These are phyloP conservation scores for Drosophila varians DNA, from an alignment of 1,140 invertebrate genomes.

Conservation along the genomic window DNA sequence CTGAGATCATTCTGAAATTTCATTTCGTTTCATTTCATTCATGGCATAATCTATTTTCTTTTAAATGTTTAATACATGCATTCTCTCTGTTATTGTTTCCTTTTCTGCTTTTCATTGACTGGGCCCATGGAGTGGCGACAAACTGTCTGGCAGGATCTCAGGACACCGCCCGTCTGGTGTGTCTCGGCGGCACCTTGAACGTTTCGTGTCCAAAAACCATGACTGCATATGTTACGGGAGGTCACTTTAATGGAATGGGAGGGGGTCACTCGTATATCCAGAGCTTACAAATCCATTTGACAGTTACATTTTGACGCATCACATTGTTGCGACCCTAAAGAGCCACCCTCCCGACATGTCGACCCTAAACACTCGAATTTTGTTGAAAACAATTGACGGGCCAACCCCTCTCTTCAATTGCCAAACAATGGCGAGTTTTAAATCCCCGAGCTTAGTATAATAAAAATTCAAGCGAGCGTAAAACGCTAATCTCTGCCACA, in stretches of 20 bases:
- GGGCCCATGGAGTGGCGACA: conserved; percentile 61
- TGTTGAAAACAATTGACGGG: conserved; percentile 35
- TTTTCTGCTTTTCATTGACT: conserved; percentile 21
- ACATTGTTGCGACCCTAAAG: neutral
- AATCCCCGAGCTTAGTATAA: conserved; percentile 78
- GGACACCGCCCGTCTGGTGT: conserved; percentile 17
- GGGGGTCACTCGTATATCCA: conserved; percentile 11
- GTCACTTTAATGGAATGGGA: conserved; percentile 10
- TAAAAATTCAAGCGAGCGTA: conserved; percentile 83
- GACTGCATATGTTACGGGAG: conserved; percentile 17
- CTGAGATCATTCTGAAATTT: conserved; percentile 80
- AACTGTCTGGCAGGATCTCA: conserved; percentile 69
- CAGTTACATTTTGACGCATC: conserved; percentile 48
- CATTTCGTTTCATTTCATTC: conserved; percentile 80
- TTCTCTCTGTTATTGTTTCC: conserved; percentile 13
- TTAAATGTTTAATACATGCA: conserved; percentile 72
- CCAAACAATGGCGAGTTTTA: conserved; percentile 65
- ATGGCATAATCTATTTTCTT: conserved; percentile 78
- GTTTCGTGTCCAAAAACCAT: conserved; percentile 43
- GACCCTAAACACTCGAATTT: conserved; percentile 21
- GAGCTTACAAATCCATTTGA: conserved; percentile 39
- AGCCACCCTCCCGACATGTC: conserved; percentile 19
- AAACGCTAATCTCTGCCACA: conserved; percentile 81
- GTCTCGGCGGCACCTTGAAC: conserved; percentile 27
- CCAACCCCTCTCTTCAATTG: conserved; percentile 75